Evolutionary conservation across 2,888 invertebrate species (phyloP).

Genomic region (Ecdyonurus torrentis): DNA sequence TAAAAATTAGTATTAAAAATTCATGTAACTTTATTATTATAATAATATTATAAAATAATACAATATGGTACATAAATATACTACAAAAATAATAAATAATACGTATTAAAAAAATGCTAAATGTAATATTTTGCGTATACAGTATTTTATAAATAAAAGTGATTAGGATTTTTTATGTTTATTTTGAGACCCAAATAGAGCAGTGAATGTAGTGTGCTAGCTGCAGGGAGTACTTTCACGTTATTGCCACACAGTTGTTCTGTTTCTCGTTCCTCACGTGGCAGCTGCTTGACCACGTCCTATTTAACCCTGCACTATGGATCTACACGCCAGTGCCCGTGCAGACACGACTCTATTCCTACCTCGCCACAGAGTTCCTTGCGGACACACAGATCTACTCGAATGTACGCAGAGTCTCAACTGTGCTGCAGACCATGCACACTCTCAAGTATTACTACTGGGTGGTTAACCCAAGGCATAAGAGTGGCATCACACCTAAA

Average conservation of each 20-base stretch:
- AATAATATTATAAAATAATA: too few species aligned
- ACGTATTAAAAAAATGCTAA: too few species aligned
- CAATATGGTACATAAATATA: too few species aligned
- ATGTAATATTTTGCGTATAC: too few species aligned
- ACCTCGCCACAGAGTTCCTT: conserved; percentile 96
- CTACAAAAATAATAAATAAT: too few species aligned
- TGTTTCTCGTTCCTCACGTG: conserved; percentile 79
- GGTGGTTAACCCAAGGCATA: conserved; percentile 89
- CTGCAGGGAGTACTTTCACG: background rate
- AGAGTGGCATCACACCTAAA: conserved; percentile 90
- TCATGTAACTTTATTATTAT: too few species aligned
- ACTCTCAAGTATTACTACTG: conserved; percentile 99
- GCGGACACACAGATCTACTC: conserved; percentile 95
- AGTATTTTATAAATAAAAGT: too few species aligned
- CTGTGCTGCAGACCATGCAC: conserved; percentile 94
- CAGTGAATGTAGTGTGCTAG: too few species aligned
- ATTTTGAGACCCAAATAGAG: too few species aligned
- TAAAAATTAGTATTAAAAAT: too few species aligned
- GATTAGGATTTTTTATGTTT: too few species aligned
- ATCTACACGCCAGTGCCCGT: conserved; percentile 95
- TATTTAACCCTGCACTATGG: conserved; percentile 99
- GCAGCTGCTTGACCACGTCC: conserved; percentile 97
- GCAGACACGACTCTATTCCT: conserved; percentile 88
- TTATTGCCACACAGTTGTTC: conserved; percentile 62
- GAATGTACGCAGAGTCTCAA: conserved; percentile 89